Base-by-base conservation (phyloP, 2,113 vertebrate species). In the Thunnus maccoyii region DNA sequence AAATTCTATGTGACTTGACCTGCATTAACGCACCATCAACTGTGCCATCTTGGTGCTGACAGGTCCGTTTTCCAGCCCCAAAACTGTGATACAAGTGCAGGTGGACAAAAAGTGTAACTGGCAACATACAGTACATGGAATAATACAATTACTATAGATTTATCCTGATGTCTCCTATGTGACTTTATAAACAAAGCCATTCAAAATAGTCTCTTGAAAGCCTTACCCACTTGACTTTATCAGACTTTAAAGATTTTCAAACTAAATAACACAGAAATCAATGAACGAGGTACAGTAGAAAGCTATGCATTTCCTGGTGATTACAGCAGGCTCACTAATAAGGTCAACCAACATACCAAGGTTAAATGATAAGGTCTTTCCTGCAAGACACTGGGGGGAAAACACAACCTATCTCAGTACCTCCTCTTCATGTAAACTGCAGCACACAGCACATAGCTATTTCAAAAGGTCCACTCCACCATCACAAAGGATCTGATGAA, bases 351-450 rank as follows among this genome's bases (percentile, higher is more conserved):
- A 2, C 54, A 65, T 15, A 52, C 41, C 61, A 63, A 75, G 77
- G 83, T 89, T 79, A 79, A 87, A 88, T 76, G 64, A 77, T 84
- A 67, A 84, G 55, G 65, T 75, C 52, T 56, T 72, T 73, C 13
- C 46, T 73, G 46, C n/a, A 69, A 78, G 77, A 80, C 11, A n/a
- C 17, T 44, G 20, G 12, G 18, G 4, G 14, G 20, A 48, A 41
- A 74, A 13, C 17, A 13, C 32, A 66, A 44, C 25, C 55, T 30
- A 22, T n/a, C 13, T 47, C 27, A 44, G 17, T 41, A 52, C 62
- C 6, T 78, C 6, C 72, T 69, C 58, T 48, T 46, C 58, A 65
- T 78, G 60, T 27, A 48, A 60, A 67, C 41, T n/a, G 63, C 46
- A 73, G 41, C 36, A 30, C 46, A 20, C 57, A 83, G 71, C 36